phyloP scores from a whole-genome alignment of 2,797 vertebrate species.

The Hipposideros larvatus region DNA sequence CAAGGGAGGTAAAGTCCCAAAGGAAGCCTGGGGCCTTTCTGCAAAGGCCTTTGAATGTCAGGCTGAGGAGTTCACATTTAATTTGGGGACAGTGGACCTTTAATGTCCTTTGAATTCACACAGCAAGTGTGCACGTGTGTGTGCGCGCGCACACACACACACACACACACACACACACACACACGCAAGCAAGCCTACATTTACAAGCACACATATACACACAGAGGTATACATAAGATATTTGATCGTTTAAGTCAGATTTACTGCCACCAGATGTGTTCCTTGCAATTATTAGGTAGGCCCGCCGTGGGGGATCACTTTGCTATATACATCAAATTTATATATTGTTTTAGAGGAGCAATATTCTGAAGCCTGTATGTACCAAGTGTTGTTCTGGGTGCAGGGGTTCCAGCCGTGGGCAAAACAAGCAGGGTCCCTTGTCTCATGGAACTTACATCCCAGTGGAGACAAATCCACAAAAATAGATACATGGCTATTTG shows the following conservation, averaged over 20 bases:
- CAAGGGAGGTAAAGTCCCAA: not conserved
- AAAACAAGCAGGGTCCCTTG: too few relatives aligned
- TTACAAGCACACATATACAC: too few relatives aligned
- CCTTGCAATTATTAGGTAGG: not conserved
- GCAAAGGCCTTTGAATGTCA: not conserved
- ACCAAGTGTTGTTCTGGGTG: not conserved
- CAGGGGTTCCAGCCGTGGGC: too few relatives aligned
- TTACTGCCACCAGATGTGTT: not conserved
- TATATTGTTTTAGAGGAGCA: too few relatives aligned
- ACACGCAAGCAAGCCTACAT: too few relatives aligned
- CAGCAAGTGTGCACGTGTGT: too few relatives aligned
- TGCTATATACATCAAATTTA: too few relatives aligned
- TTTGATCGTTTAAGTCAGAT: not conserved
- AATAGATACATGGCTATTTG: not conserved
- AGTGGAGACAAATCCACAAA: not conserved
- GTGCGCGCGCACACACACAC: not conserved
- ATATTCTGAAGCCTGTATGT: not conserved
- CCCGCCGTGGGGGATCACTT: too few relatives aligned
- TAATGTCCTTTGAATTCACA: not conserved
- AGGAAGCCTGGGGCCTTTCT: not conserved
- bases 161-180: too few relatives aligned
- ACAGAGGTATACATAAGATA: too few relatives aligned
- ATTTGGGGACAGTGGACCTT: not conserved
- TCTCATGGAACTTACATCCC: too few relatives aligned
- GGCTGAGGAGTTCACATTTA: not conserved